Evolutionary conservation across 2,113 vertebrate species (phyloP).

Genomic region (Mastomys natalensis): DNA sequence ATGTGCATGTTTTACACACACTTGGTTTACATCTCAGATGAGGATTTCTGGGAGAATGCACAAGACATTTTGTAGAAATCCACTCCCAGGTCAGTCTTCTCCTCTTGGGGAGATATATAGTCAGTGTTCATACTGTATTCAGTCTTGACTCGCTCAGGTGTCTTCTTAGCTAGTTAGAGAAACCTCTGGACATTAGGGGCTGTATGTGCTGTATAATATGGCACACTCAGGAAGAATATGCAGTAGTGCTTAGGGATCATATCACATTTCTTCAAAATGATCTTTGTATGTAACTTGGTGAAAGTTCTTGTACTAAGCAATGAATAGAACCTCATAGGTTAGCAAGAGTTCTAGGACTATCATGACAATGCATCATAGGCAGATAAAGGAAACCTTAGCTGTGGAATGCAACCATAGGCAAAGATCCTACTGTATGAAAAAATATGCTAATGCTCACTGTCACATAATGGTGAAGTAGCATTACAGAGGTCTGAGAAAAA

Average conservation of each 20-base stretch:
- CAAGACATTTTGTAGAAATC: background rate
- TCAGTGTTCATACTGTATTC: background rate
- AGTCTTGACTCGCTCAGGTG: background rate
- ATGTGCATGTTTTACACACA: too few relatives aligned
- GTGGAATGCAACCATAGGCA: background rate
- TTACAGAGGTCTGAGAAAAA: background rate
- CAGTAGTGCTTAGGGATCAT: background rate
- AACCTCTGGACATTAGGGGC: background rate
- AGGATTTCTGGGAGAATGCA: background rate
- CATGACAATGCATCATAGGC: too few relatives aligned
- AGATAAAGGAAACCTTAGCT: background rate
- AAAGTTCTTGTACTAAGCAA: background rate
- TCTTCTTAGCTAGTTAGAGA: background rate
- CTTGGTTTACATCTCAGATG: background rate
- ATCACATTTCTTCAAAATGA: background rate
- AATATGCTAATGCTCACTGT: background rate
- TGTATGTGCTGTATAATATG: background rate
- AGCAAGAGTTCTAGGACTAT: background rate
- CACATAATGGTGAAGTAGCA: background rate
- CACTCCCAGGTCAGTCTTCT: background rate
- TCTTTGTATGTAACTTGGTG: too few relatives aligned
- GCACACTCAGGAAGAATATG: background rate
- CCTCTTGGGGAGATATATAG: background rate
- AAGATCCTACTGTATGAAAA: background rate
- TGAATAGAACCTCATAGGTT: background rate